Conservation (phyloP, 2,888 invertebrate genomes). For the Epirrhoe tristata region DNA sequence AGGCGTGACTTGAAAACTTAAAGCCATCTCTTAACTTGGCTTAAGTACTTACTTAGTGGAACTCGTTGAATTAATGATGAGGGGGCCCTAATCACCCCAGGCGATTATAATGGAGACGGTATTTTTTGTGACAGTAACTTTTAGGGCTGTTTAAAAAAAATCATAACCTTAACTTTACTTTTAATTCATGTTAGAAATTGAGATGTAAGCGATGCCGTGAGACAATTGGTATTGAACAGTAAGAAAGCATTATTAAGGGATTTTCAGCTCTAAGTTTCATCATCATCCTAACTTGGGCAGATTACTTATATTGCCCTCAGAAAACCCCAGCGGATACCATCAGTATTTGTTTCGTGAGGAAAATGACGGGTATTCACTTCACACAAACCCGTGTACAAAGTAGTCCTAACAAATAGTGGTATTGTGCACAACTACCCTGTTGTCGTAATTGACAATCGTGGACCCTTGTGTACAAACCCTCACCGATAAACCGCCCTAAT, state of each 20-base stretch:
- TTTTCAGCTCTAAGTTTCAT: too few relatives aligned
- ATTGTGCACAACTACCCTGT: background rate
- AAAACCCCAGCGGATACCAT: background rate
- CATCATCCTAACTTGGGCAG: background rate
- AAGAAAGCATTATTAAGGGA: too few relatives aligned
- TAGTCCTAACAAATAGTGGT: background rate
- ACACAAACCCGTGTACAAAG: too few relatives aligned
- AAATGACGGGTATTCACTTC: background rate
- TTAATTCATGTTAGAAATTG: background rate
- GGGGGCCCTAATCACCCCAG: constrained; percentile 14
- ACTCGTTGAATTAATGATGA: constrained; percentile 27
- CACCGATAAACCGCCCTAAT: background rate
- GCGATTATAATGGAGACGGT: constrained; percentile 3
- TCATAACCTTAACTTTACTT: background rate
- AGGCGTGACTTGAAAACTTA: constrained; percentile 16
- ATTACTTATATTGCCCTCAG: background rate
- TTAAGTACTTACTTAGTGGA: constrained; percentile 7
- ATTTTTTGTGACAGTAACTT: background rate
- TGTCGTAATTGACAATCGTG: background rate
- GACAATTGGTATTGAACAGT: too few relatives aligned
- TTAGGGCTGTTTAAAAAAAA: background rate
- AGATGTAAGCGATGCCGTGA: background rate
- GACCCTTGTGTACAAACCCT: background rate
- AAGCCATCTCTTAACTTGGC: constrained; percentile 10
- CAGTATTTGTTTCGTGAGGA: background rate